Conservation (phyloP, 2,797 vertebrate species). For the Myotis pilosus region DNA sequence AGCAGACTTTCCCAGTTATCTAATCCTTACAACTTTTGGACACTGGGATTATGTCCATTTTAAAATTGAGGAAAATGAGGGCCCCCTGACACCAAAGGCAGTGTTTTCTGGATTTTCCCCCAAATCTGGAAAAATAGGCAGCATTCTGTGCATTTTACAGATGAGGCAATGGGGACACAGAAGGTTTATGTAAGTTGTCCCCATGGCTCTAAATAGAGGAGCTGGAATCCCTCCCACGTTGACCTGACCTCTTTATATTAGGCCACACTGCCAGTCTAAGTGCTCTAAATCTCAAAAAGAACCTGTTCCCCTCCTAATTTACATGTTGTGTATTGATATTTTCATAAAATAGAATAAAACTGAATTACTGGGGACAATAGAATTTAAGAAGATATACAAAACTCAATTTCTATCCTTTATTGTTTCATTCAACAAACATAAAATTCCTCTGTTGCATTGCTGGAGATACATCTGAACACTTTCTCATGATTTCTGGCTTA, state of each 20-base stretch:
- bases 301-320: neutral
- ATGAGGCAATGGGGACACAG: neutral
- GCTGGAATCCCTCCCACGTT: neutral
- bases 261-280: neutral
- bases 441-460: neutral
- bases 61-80: neutral
- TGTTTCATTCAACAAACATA: neutral
- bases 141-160: neutral
- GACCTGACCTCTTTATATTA: too few species aligned
- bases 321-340: neutral
- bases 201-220: neutral
- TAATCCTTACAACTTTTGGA: neutral
- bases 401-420: neutral
- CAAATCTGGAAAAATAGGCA: neutral
- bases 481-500: neutral
- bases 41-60: neutral
- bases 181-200: neutral
- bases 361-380: conserved; percentile 6
- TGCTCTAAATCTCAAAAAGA: neutral
- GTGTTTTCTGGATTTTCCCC: neutral
- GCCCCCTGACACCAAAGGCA: neutral
- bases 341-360: neutral
- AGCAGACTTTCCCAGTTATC: neutral
- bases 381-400: neutral
- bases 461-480: neutral